Evolutionary conservation across 2,113 vertebrate genomes (phyloP), one percentile per base, ranked within the genome.

Genomic region (Opisthocomus hoazin): DNA sequence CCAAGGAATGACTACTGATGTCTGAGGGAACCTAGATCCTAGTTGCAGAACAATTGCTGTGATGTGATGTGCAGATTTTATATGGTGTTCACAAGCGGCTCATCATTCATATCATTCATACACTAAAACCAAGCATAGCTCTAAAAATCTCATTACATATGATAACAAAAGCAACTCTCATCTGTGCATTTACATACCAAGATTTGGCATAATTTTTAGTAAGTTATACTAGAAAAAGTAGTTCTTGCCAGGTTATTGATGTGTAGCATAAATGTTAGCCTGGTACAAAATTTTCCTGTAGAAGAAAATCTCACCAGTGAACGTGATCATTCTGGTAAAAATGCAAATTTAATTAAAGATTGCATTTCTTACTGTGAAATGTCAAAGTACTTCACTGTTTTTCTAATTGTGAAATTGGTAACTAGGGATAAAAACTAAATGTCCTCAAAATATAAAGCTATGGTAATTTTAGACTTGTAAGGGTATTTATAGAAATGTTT

Each of bases 41-140:
- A 88, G 90, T 29, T 96, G 79, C 43, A 90, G 68, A 96, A 95
- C 93, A 96, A 94, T 93, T 90, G 83, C 73, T 6, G 22, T 90
- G 93, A 93, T 95, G 68, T 92, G 79, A 84, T 71, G 79, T 90
- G 90, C 79, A 63, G 63, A 86, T 93, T 96, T 96, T 90, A 80
- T 88, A 34, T 81, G 58, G 23, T 74, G 19, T 37, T 95, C 90
- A 51, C 88, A 56, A 90, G 71, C 23, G 10, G n/a, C n/a, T n/a
- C n/a, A n/a, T 27, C 13, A 24, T 39, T 96, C 83, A 90, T 70
- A 17, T 54, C 1, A 54, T 74, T 70, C 2, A 1, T 74, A 70
- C 6, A 15, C 12, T 65, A 46, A 92, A 85, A 85, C 3, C 32
- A 74, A 81, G 26, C 41, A n/a, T 5, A 54, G 29, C 14, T 77